phyloP scores from a whole-genome alignment of 2,888 invertebrate species.

The Lepidocyrtoides sp. region DNA sequence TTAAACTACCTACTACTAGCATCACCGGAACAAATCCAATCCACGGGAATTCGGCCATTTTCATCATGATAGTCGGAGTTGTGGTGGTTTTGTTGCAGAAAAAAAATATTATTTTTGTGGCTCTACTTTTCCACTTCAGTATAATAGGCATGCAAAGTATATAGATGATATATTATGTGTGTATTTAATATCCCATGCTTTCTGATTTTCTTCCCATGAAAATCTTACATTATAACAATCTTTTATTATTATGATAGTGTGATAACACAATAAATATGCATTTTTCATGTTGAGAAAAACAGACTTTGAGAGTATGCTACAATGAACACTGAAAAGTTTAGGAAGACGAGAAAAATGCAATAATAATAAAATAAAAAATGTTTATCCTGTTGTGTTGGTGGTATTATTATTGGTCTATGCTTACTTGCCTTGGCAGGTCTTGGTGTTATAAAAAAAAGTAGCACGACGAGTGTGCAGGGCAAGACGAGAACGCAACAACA shows the following conservation, averaged over 20 bases:
- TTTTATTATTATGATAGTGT: too few species aligned
- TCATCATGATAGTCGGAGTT: neutral
- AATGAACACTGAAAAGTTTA: neutral
- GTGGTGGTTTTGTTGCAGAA: neutral
- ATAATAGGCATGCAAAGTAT: too few species aligned
- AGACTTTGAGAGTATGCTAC: neutral
- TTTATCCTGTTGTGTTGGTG: constrained; percentile 33
- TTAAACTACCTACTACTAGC: neutral
- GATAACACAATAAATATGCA: constrained; percentile 33
- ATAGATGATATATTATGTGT: too few species aligned
- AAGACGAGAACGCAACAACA: too few species aligned
- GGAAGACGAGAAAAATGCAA: constrained; percentile 17
- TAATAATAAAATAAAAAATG: constrained; percentile 42
- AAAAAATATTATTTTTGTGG: constrained; percentile 15
- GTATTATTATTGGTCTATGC: neutral
- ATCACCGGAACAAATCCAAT: constrained; percentile 15
- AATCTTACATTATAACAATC: neutral
- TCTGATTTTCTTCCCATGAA: neutral
- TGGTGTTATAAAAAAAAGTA: constrained; percentile 36
- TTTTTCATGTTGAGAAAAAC: neutral
- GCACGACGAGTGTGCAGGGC: constrained; percentile 31
- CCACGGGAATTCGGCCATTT: neutral
- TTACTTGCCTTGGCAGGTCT: neutral
- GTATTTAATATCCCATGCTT: too few species aligned
- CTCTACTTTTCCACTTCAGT: neutral